phyloP scores from a whole-genome alignment of 2,113 vertebrate genomes.

The Cranoglanis bouderius region DNA sequence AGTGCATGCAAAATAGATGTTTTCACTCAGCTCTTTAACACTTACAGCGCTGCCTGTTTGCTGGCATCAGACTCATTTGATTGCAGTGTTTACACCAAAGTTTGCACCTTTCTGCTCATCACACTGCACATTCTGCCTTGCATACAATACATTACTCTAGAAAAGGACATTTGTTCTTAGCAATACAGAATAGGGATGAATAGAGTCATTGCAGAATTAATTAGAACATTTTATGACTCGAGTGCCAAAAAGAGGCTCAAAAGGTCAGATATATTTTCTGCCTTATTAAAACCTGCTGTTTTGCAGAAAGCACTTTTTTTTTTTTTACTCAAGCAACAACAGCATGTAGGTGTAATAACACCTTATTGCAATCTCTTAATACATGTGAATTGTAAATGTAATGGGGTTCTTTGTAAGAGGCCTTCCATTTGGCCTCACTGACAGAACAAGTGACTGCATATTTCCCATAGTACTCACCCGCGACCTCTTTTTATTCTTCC shows the following conservation, averaged over 20 bases:
- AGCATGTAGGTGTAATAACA: not conserved
- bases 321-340: not conserved
- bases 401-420: not conserved
- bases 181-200: not conserved
- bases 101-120: not conserved
- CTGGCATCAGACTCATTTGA: not conserved
- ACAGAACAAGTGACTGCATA: slow-evolving; percentile 20
- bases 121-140: not conserved
- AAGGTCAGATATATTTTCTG: not conserved
- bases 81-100: not conserved
- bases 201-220: not conserved
- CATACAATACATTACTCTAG: not conserved
- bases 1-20: not conserved
- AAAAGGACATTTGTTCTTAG: not conserved
- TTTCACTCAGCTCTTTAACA: slow-evolving; percentile 10
- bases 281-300: not conserved
- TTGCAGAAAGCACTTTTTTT: not conserved
- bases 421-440: not conserved
- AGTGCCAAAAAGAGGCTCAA: not conserved
- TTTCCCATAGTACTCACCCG: slow-evolving; percentile 22
- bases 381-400: not conserved
- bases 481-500: slow-evolving; percentile 19
- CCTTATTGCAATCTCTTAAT: slow-evolving; percentile 1
- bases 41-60: not conserved
- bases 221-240: not conserved